Base-by-base conservation (phyloP, 2,113 vertebrate genomes). In the Coreoperca whiteheadi region DNA sequence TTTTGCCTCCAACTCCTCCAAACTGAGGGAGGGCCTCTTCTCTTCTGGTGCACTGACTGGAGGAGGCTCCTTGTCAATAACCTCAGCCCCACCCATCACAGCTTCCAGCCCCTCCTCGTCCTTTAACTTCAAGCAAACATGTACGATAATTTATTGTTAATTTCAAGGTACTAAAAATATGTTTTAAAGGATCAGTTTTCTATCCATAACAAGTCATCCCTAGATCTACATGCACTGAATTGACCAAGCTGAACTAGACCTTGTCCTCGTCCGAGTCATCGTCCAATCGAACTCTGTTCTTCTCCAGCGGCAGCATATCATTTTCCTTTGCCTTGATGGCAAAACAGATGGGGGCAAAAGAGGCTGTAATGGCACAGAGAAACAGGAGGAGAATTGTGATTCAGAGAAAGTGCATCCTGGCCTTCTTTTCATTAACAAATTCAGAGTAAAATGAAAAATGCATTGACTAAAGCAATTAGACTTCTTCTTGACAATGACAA, bases 271-370 rank as follows among this genome's bases (percentile, higher is more conserved):
- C 98, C 0, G 96, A 99, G 91, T 99, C 98, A 34, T 99, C 98
- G 28, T 99, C 98, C 69, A 99, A 89, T 76, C 97, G 96, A 46
- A 99, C 98, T 16, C 98, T 94, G 82, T 99, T 99, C 92, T 98
- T 99, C 91, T 99, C 98, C 95, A 99, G 88, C 30, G 98, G 98
- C 82, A 99, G 94, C 70, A 99, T 92, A 91, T 99, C 98, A 0
- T 97, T 99, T 91, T 99, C 98, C 91, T 99, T 99, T 77, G 97
- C 96, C 86, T 96, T 97, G 91, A 99, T 99, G 23, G 98, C 98
- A 92, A 99, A 99, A 88, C 97, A 97, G 94, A 99, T 99, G 18
- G 98, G 98, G 18, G 98, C 98, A 93, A 99, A 99, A 0, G 97
- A 97, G 46, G 95, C 98, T 99, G 91, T 79, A 88, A 84, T 90